Base-by-base conservation (phyloP, 2,888 invertebrate species). In the Drosophila borealis region DNA sequence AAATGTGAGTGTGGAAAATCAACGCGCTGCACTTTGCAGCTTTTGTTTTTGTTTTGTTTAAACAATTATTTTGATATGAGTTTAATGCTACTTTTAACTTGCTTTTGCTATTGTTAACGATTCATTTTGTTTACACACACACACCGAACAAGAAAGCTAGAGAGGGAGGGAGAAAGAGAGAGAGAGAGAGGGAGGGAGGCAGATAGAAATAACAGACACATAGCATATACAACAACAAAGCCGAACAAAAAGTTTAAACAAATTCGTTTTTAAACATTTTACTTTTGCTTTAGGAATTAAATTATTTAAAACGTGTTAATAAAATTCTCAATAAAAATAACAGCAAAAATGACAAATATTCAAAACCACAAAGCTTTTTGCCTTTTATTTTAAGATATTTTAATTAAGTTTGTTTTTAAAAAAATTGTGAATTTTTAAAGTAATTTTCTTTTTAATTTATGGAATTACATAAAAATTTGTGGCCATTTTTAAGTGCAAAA, bases 91-190 rank as follows among this genome's bases (percentile, higher is more conserved):
- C 29, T 54, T 68, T 55, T 68, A 25, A 41, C 68, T 74, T 36
- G 54, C 36, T 55, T 29, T 55, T 46, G 46, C 72, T 49, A 41
- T 49, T 68, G 45, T 53, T 74, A 49, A 67, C 41, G 29, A 34
- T 60, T 71, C 39, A 25, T 14, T 72, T 73, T 66, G 59, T 51
- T 73, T 72, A 73, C 19, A 44, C 73, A 36, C 39, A 50, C 29
- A 63, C 48, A 41, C 6, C 25, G 34, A 63, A 14, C 19, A 37
- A 42, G 10, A 42, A 10, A 42, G 4, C 25, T 25, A 60, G 17
- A 36, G 36, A 36, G n/a, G 54, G 21, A 63, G 29, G 37, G 29
- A 29, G 41, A 36, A 11, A 37, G 17, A 46, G 5, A 17, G n/a
- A 13, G 3, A 14, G 11, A 25, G 13, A n/a, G 21, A 17, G 33